Evolutionary conservation across 2,113 vertebrate genomes (phyloP), one percentile per base, ranked within the genome.

Genomic region (Caranx ignobilis): DNA sequence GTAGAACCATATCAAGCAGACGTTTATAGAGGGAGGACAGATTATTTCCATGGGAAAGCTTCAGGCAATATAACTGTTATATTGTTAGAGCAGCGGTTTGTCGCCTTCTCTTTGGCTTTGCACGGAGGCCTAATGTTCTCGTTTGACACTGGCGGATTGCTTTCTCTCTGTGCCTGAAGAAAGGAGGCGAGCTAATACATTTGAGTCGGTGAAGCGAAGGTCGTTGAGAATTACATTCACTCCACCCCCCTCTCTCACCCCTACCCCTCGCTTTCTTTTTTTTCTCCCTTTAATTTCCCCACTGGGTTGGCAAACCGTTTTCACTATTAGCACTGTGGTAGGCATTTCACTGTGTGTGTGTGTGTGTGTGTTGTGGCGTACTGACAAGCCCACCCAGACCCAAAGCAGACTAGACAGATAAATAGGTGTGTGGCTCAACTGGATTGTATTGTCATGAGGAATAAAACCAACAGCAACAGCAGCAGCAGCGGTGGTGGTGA

Each of bases 91-190:
- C 62, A 71, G 71, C 75, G 87, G 90, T 94, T 94, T 91, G 93
- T 93, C 89, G 91, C 92, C 85, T 93, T 89, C 86, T 91, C 90
- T 90, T 89, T 79, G 87, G 89, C 88, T 90, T 82, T 78, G 79
- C 75, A 50, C 83, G 82, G 89, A 88, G 82, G 84, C 86, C 92
- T 95, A 94, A 94, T 93, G 93, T 92, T 94, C 91, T 87, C 76
- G 89, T 94, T 93, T 93, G 92, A 91, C 93, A 90, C 89, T 82
- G 61, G 91, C 88, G 88, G 88, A 92, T 92, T 94, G 93, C 88
- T 86, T 92, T 92, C 90, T 83, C 87, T 85, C 83, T 84, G 77
- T 85, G 89, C 93, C 92, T 80, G 77, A 79, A 93, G 93, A 95
- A 89, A 88, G 89, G 87, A 88, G 83, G 88, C 89, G 82, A 90